Conservation (phyloP, 2,888 invertebrate genomes). For the Brachyptera risi region DNA sequence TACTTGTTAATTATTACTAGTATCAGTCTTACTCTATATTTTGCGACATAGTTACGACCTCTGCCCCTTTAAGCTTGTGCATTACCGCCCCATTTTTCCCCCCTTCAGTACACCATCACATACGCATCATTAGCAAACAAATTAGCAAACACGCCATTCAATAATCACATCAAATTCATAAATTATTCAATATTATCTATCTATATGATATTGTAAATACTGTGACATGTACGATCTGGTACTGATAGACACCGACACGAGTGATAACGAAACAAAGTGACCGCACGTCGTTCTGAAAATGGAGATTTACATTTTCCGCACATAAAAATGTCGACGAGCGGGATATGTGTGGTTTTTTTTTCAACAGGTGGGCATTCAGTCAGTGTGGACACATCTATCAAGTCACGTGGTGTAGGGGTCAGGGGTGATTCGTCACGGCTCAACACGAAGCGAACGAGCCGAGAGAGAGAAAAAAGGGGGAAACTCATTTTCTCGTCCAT, state of each 20-base stretch:
- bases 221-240: no score
- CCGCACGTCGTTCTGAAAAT: no score
- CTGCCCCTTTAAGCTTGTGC: background rate
- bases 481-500: conserved; percentile 22
- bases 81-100: background rate
- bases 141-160: conserved; percentile 13
- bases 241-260: no score
- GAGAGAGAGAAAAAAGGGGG: conserved; percentile 20
- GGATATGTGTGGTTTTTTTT: conserved; percentile 10
- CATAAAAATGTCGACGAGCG: background rate
- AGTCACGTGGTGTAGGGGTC: conserved; percentile 16
- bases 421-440: conserved; percentile 29
- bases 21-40: background rate
- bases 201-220: no score
- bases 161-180: background rate
- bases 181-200: no score
- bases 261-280: no score
- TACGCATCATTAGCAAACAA: background rate
- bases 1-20: background rate
- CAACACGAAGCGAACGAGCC: conserved; percentile 21
- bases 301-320: no score
- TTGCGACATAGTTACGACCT: no score
- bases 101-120: background rate
- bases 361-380: conserved; percentile 28
- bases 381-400: conserved; percentile 28